These are phyloP conservation scores for Deroplatys truncata DNA, from an alignment of 2,888 invertebrate species.

Conservation along the genomic window DNA sequence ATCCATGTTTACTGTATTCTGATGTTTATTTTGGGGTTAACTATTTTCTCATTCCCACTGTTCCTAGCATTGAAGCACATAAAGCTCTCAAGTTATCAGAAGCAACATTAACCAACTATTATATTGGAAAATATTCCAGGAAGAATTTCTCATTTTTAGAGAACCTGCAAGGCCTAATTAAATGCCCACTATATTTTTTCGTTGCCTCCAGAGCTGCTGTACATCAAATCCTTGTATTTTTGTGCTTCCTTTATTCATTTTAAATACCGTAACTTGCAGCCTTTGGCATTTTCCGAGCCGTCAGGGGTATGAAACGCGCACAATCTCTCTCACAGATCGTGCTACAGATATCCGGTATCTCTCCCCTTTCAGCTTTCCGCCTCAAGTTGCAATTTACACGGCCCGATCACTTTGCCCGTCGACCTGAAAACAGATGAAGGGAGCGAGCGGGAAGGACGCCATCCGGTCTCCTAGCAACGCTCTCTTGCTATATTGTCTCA, in stretches of 20 bases:
- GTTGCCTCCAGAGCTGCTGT: not conserved
- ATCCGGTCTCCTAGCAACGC: not conserved
- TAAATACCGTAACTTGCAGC: not conserved
- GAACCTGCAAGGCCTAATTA: not conserved
- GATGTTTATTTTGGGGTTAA: no score
- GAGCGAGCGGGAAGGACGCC: not conserved
- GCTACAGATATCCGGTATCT: not conserved
- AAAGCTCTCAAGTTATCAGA: no score
- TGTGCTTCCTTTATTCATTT: not conserved
- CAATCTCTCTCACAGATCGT: not conserved
- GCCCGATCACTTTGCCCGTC: not conserved
- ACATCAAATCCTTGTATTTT: not conserved
- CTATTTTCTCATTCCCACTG: no score
- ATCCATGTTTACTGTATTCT: no score
- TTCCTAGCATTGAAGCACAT: no score
- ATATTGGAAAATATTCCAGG: no score
- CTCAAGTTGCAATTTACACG: conserved; percentile 7
- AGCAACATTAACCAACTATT: no score
- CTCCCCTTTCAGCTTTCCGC: not conserved
- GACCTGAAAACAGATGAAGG: conserved; percentile 1
- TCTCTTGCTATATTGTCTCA: not conserved
- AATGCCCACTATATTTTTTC: not conserved
- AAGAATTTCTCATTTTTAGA: not conserved
- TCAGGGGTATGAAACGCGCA: not conserved
- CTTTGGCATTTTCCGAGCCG: not conserved